Percentiles rank a stretch among this genome's conserved stretches.
Evolutionary conservation across 2,797 vertebrate species (phyloP).

Genomic region (Notolepis coatsorum): DNA sequence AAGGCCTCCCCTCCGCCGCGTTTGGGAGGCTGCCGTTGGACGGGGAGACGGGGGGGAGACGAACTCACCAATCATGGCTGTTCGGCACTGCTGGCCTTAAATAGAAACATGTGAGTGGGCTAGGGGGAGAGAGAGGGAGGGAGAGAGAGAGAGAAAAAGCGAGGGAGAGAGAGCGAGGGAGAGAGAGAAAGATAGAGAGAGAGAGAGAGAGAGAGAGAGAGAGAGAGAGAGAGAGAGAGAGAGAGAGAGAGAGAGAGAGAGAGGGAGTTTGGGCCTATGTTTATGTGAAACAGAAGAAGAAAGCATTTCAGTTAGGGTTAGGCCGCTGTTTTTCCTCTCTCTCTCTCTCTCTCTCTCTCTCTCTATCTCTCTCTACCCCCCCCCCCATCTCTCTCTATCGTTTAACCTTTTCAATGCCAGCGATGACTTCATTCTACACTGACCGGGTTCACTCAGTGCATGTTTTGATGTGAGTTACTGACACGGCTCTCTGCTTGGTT

Average conservation of each 20-base stretch:
- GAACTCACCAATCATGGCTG: conserved; percentile 89
- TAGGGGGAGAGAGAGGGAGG: too few species aligned
- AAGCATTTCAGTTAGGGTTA: conserved; percentile 59
- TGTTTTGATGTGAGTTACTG: not conserved
- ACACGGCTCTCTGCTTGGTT: not conserved
- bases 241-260: too few species aligned
- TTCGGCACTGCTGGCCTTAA: conserved; percentile 89
- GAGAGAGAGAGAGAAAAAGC: too few species aligned
- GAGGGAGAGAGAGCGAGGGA: too few species aligned
- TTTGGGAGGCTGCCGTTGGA: conserved; percentile 75
- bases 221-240: too few species aligned
- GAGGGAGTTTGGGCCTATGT: conserved; percentile 82
- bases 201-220: too few species aligned
- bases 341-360: too few species aligned
- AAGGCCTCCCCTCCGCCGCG: conserved; percentile 77
- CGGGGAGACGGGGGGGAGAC: conserved; percentile 83
- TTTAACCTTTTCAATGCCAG: conserved; percentile 32
- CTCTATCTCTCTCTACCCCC: too few species aligned
- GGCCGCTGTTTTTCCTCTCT: too few species aligned
- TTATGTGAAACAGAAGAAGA: conserved; percentile 90
- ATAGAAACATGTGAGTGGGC: conserved; percentile 96
- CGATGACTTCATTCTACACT: conserved; percentile 27
- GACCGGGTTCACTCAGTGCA: not conserved
- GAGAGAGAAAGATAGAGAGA: too few species aligned
- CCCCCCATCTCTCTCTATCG: conserved; percentile 8